phyloP scores from a whole-genome alignment of 2,113 vertebrate species.

The Eurystomus gularis region DNA sequence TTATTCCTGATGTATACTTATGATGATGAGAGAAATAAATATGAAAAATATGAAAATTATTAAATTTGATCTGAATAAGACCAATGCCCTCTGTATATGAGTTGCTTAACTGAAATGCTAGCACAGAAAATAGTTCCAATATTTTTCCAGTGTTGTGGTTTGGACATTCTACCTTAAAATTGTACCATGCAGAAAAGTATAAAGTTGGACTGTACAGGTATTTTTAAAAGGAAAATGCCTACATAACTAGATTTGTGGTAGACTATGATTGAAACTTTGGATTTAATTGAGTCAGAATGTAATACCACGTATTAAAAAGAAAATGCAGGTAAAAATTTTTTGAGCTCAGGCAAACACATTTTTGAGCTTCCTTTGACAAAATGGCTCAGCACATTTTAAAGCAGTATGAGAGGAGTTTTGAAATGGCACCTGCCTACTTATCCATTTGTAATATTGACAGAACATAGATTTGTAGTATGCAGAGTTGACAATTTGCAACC shows the following conservation, averaged over 20 bases:
- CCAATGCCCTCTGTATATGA: not conserved
- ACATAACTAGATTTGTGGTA: not conserved
- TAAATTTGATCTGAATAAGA: not conserved
- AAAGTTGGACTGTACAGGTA: not conserved
- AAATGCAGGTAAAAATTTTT: not conserved
- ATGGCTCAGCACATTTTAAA: not conserved
- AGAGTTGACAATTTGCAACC: conserved; percentile 65
- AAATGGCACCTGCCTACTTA: conserved; percentile 51
- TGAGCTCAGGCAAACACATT: not conserved
- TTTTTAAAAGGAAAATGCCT: not conserved
- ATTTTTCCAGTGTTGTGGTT: not conserved
- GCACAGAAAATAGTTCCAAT: not conserved
- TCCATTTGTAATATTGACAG: conserved; percentile 58
- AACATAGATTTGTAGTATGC: conserved; percentile 58
- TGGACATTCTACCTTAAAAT: not conserved
- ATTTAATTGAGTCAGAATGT: not conserved
- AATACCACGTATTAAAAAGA: not conserved
- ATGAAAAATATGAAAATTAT: not conserved
- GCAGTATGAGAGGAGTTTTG: not conserved
- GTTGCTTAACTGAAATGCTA: not conserved
- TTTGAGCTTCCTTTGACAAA: conserved; percentile 17
- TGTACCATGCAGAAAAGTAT: not conserved
- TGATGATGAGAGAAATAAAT: too few relatives aligned
- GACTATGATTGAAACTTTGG: not conserved
- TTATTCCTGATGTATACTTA: not conserved